phyloP scores from a whole-genome alignment of 2,797 vertebrate genomes.

The Poeciliopsis infans region DNA sequence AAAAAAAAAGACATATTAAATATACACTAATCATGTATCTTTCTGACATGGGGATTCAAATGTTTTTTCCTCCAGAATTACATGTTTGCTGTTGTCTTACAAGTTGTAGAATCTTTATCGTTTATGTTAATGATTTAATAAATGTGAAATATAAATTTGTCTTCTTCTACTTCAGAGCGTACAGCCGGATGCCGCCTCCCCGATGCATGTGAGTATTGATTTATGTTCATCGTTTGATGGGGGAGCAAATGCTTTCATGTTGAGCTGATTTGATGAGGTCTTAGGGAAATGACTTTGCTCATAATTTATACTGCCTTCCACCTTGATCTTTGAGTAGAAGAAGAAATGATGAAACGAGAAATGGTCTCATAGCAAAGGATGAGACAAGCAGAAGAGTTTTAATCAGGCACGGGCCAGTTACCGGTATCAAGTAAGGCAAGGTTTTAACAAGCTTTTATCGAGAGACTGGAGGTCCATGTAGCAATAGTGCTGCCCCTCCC shows the following conservation, averaged over 20 bases:
- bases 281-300: not conserved
- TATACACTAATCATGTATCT: not conserved
- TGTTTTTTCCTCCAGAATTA: not conserved
- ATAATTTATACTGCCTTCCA: not conserved
- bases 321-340: not conserved
- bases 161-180: constrained; percentile 81
- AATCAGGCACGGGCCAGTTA: not conserved
- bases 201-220: constrained; percentile 89
- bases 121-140: not conserved
- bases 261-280: not conserved
- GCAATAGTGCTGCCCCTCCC: not conserved
- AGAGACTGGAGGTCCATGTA: not conserved
- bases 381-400: not conserved
- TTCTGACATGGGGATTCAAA: not conserved
- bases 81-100: not conserved
- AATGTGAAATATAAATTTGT: not conserved
- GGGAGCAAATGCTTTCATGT: not conserved
- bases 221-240: not conserved
- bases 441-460: not conserved
- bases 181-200: constrained; percentile 91
- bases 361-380: not conserved
- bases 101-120: not conserved
- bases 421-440: not conserved
- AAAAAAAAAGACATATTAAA: not conserved
- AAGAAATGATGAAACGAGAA: not conserved